phyloP scores from a whole-genome alignment of 2,113 vertebrate genomes.

The Periophthalmodon schlosseri region DNA sequence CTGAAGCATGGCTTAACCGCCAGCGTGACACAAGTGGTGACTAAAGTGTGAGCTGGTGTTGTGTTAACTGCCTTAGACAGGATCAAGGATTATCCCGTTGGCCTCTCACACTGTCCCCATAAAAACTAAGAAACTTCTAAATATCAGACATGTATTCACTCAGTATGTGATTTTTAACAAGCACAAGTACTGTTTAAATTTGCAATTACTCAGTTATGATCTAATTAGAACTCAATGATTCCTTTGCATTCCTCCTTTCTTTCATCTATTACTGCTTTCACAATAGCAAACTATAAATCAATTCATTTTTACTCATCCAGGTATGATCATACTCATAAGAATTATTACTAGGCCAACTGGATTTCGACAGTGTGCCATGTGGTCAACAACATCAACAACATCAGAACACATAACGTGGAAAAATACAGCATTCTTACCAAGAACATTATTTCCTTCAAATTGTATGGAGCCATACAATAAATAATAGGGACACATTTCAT shows the following conservation, averaged over 20 bases:
- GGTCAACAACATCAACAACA: neutral
- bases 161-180: neutral
- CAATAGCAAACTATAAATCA: neutral
- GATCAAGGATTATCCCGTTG: constrained; percentile 46
- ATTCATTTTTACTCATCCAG: too few relatives aligned
- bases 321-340: too few relatives aligned
- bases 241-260: neutral
- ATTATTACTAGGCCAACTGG: too few relatives aligned
- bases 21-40: neutral
- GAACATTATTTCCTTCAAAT: neutral
- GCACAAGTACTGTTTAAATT: neutral
- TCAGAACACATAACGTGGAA: neutral
- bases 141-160: neutral
- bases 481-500: neutral
- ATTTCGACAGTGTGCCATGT: neutral
- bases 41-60: constrained; percentile 28
- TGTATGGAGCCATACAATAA: neutral
- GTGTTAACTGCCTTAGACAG: constrained; percentile 39
- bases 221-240: neutral
- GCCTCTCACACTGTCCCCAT: constrained; percentile 40
- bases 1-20: neutral
- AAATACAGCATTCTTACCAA: neutral
- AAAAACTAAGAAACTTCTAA: constrained; percentile 19
- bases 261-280: neutral
- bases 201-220: neutral